Evolutionary conservation across 92 coral and sea anemone species (phyloP), one percentile per base, ranked within the genome.

Genomic region (Epizoanthus scotinus): DNA sequence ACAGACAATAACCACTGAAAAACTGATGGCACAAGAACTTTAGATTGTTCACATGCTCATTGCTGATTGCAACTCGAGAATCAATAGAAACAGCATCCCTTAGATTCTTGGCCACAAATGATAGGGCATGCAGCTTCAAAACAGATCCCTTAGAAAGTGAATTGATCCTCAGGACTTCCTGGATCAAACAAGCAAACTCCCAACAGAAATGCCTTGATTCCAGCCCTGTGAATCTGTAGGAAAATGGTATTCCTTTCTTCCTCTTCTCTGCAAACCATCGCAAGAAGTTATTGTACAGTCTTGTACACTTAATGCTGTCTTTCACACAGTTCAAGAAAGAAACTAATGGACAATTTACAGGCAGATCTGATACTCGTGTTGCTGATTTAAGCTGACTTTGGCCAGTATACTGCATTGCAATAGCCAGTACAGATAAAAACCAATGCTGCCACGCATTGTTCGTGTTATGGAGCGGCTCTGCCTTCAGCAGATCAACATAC

Each of bases 141-240:
- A 71, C 59, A 49, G 28, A 71, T 44, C 61, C 80, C 38, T 25
- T 85, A 57, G 26, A 88, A 74, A 44, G 21, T 63, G 47, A 42
- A 88, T 73, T 49, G 70, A 47, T 70, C 88, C 47, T n/a, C 79
- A 40, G 38, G 60, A 84, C 74, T 91, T 67, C 86, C 74, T 91
- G 71, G 78, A 91, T 83, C 6, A 84, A 82, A 61, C 59, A 66
- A 58, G 71, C 38, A 87, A 87, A 84, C 26, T 85, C 71, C 89
- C 85, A 90, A 14, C 83, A 81, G 78, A 88, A 87, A 36, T 77
- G 79, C 84, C 85, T 91, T 28, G 89, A 85, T 53, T 87, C 89
- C 18, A 87, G 63, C 22, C 94, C 91, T 53, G 89, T 85, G 75
- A 87, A 91, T 58, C 90, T 68, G 79, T 84, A 87, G 6, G 87